Conservation (phyloP, 2,113 vertebrate genomes). For the Ariopsis seemanni region DNA sequence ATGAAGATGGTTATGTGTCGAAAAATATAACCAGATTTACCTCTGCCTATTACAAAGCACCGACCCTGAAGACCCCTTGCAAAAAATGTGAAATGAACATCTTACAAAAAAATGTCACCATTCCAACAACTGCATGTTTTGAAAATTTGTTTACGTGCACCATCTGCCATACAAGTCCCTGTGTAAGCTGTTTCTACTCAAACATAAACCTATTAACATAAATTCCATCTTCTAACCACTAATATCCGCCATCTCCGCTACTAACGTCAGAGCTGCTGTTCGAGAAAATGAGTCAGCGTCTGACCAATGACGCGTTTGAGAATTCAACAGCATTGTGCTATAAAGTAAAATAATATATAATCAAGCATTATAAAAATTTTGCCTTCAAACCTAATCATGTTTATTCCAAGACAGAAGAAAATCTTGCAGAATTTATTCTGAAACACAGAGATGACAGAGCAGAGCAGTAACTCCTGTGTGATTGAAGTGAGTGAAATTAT, state of each 20-base stretch:
- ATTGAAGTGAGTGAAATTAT: not conserved
- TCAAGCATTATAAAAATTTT: not conserved
- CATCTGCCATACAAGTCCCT: no score
- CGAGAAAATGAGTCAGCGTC: not conserved
- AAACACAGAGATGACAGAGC: not conserved
- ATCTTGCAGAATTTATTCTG: not conserved
- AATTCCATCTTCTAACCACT: not conserved
- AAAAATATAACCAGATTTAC: not conserved
- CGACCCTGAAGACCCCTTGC: not conserved
- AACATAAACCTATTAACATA: not conserved
- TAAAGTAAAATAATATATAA: not conserved
- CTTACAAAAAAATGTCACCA: not conserved
- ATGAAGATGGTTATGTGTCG: not conserved
- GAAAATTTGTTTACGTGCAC: no score
- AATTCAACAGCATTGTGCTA: not conserved
- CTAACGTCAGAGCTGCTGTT: not conserved
- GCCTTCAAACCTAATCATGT: not conserved
- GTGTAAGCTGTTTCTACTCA: not conserved
- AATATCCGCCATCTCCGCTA: no score
- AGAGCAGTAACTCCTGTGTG: not conserved
- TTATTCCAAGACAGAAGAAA: not conserved
- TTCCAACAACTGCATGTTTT: not conserved
- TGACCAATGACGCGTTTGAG: not conserved
- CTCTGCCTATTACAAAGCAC: not conserved
- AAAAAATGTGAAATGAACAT: not conserved